Evolutionary conservation across 2,797 vertebrate species (phyloP).

Genomic region (Diplodus sargus): DNA sequence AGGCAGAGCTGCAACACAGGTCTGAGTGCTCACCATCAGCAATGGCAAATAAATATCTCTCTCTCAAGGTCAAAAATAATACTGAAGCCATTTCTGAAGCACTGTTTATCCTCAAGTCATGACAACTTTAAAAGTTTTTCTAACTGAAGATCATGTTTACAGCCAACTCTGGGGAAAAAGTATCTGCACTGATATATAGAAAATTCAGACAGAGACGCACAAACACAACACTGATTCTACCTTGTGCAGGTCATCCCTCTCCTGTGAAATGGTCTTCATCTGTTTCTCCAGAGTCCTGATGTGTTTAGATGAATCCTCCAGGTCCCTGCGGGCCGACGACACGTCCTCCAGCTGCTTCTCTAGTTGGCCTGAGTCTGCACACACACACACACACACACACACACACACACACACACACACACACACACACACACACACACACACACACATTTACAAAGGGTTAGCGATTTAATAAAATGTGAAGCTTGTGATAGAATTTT

Average conservation of each 20-base stretch:
- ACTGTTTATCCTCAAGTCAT: neutral
- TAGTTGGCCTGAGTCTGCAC: slow-evolving; percentile 89
- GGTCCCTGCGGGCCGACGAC: slow-evolving; percentile 85
- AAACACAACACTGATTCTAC: slow-evolving; percentile 72
- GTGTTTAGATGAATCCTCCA: slow-evolving; percentile 93
- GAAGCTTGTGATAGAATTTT: neutral
- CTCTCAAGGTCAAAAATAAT: too few relatives aligned
- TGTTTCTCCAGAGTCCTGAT: slow-evolving; percentile 94
- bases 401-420: slow-evolving; percentile 7
- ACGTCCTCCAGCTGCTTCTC: slow-evolving; percentile 94
- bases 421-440: slow-evolving; percentile 53
- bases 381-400: slow-evolving; percentile 34
- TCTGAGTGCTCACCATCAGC: too few relatives aligned
- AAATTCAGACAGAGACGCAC: neutral
- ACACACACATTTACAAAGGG: neutral
- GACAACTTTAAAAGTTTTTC: neutral
- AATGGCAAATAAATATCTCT: neutral
- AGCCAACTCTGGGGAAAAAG: neutral
- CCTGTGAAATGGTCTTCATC: slow-evolving; percentile 89
- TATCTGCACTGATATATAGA: neutral
- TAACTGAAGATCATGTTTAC: neutral
- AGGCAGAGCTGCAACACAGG: neutral
- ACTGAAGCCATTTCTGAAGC: neutral
- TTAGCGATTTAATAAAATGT: neutral
- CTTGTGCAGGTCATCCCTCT: slow-evolving; percentile 95